phyloP scores from a whole-genome alignment of 1,140 invertebrate genomes.

The Pogonognathellus flavescens region DNA sequence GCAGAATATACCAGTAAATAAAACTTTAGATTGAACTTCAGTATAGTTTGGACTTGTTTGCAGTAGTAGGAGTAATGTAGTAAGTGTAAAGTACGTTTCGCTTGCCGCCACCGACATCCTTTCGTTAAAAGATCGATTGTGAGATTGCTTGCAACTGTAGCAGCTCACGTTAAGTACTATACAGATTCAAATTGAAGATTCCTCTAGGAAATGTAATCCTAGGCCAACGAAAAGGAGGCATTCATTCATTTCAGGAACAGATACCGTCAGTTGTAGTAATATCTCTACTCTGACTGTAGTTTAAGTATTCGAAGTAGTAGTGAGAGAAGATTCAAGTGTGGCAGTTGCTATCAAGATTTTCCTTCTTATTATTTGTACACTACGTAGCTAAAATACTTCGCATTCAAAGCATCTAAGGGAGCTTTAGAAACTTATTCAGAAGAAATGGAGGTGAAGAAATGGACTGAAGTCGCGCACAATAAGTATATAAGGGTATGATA shows the following conservation, averaged over 20 bases:
- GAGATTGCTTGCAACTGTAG: conserved; percentile 31
- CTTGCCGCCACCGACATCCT: conserved; percentile 33
- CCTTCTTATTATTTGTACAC: neutral
- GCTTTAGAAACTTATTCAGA: too few relatives aligned
- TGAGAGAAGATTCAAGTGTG: conserved; percentile 6
- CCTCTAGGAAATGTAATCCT: conserved; percentile 26
- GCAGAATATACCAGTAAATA: neutral
- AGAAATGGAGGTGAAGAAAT: too few relatives aligned
- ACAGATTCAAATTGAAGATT: conserved; percentile 16
- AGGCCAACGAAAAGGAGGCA: neutral
- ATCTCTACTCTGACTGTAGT: neutral
- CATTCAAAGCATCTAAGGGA: too few relatives aligned
- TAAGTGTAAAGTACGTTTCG: conserved; percentile 36
- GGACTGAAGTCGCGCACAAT: too few relatives aligned
- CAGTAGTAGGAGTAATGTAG: neutral
- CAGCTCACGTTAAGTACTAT: neutral
- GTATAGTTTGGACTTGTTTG: neutral
- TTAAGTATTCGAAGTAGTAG: neutral
- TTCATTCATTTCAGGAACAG: neutral
- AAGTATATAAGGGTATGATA: too few relatives aligned
- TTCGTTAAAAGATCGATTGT: conserved; percentile 44
- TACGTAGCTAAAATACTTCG: neutral
- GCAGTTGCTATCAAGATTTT: conserved; percentile 19
- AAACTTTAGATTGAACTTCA: neutral
- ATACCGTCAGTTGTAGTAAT: neutral